A percentile compares a stretch with the other conserved stretches of the same genome.
phyloP scores from a whole-genome alignment of 2,888 invertebrate genomes.

The Catocala fraxini region DNA sequence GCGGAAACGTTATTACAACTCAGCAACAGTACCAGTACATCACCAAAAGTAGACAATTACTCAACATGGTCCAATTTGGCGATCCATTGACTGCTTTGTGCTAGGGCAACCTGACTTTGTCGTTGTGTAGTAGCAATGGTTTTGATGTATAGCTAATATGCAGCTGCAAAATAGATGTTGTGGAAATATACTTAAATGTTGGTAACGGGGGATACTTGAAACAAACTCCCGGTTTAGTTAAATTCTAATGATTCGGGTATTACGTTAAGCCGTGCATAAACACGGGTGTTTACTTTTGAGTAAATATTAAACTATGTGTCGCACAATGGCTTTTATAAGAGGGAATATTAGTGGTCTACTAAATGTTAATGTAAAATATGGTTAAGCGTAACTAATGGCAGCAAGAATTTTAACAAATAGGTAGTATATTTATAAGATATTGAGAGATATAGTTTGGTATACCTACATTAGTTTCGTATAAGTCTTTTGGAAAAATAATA shows the following conservation, averaged over 20 bases:
- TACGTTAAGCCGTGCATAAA: slow-evolving; percentile 61
- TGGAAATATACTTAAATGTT: slow-evolving; percentile 13
- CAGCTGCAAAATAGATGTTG: background rate
- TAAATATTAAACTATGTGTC: slow-evolving; percentile 36
- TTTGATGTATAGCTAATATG: background rate
- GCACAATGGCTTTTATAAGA: slow-evolving; percentile 24
- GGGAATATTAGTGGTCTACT: slow-evolving; percentile 23
- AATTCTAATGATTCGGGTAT: slow-evolving; percentile 67
- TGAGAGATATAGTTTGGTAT: too few species aligned
- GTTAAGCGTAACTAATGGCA: too few species aligned
- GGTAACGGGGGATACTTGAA: slow-evolving; percentile 53
- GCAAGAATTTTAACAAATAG: too few species aligned
- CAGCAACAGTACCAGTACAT: slow-evolving; percentile 52
- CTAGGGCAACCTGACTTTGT: rapidly evolving
- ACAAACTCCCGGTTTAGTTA: slow-evolving; percentile 64
- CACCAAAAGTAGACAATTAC: slow-evolving; percentile 4
- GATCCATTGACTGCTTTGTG: slow-evolving; percentile 42
- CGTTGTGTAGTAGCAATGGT: slow-evolving; percentile 33
- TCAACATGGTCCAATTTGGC: background rate
- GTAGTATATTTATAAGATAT: too few species aligned
- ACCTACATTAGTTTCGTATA: too few species aligned
- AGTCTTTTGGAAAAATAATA: too few species aligned
- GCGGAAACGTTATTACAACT: slow-evolving; percentile 82
- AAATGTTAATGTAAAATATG: background rate
- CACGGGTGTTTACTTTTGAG: slow-evolving; percentile 43